phyloP scores from a whole-genome alignment of 2,113 vertebrate genomes.

The Lamprotornis superbus region DNA sequence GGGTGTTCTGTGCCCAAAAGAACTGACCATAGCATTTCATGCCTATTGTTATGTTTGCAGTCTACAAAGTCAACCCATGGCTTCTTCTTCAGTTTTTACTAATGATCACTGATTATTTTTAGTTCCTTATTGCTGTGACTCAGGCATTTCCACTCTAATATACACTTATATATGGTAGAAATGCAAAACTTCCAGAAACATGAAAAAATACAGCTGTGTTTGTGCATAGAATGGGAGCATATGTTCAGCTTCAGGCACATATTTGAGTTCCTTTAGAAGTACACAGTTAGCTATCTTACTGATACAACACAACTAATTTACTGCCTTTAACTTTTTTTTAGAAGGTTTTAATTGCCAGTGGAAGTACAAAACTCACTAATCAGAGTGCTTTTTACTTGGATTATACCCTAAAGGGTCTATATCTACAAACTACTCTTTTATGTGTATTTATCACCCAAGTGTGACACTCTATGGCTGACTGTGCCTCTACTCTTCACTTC shows the following conservation, averaged over 20 bases:
- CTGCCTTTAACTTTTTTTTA: background rate
- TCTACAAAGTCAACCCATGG: background rate
- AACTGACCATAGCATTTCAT: background rate
- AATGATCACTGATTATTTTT: conserved; percentile 31
- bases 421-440: background rate
- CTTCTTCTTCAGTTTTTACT: background rate
- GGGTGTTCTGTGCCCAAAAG: background rate
- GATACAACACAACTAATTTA: background rate
- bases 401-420: background rate
- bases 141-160: background rate
- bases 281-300: background rate
- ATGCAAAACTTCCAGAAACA: background rate
- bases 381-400: background rate
- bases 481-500: background rate
- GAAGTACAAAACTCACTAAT: background rate
- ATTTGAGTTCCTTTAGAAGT: background rate
- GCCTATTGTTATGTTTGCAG: background rate
- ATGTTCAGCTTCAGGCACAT: background rate
- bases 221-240: background rate
- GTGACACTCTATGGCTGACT: background rate
- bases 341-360: background rate
- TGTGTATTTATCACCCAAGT: background rate
- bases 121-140: background rate
- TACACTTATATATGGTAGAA: background rate
- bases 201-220: background rate